A percentile compares a stretch with the other conserved stretches of the same genome.
These are phyloP conservation scores for Malaclemys terrapin DNA, from an alignment of 2,113 vertebrate genomes.

Conservation along the genomic window DNA sequence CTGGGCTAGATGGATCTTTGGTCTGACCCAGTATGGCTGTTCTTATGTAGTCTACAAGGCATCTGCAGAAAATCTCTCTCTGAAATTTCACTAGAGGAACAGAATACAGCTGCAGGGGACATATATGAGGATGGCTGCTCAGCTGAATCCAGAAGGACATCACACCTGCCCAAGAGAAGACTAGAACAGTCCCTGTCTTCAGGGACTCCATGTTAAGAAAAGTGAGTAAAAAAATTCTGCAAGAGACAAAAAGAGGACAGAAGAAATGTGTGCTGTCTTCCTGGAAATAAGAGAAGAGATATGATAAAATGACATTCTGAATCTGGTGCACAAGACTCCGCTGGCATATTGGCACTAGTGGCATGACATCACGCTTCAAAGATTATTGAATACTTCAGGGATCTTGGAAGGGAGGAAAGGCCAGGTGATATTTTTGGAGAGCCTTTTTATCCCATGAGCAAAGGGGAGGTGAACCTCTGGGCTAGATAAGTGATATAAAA, in stretches of 20 bases:
- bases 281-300: neutral
- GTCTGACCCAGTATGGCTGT: too few species aligned
- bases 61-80: neutral
- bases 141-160: neutral
- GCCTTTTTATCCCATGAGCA: neutral
- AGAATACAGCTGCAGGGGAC: neutral
- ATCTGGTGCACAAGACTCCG: neutral
- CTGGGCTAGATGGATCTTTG: too few species aligned
- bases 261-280: neutral
- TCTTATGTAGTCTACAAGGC: neutral
- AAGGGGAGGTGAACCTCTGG: neutral
- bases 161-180: neutral
- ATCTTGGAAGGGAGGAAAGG: neutral
- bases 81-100: neutral
- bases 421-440: neutral
- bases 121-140: neutral
- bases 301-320: neutral
- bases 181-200: neutral
- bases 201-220: neutral
- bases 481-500: neutral
- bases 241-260: neutral
- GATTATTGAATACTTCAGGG: neutral
- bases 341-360: neutral
- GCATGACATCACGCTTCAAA: neutral
- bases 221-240: neutral